A percentile compares a stretch with the other conserved stretches of the same genome.
These are phyloP conservation scores for Neomonachus schauinslandi DNA, from an alignment of 2,113 vertebrate species.

Conservation along the genomic window DNA sequence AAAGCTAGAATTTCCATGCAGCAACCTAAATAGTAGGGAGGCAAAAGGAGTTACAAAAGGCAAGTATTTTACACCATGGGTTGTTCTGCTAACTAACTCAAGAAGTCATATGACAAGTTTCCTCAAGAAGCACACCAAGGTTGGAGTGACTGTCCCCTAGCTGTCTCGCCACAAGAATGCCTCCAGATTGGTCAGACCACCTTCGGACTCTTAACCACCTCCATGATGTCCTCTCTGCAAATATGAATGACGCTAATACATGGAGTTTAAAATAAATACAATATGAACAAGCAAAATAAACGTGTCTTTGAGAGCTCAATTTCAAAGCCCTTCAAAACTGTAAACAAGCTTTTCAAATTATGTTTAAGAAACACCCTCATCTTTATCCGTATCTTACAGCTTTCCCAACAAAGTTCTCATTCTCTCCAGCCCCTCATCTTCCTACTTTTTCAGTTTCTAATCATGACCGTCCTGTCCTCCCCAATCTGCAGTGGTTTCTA, in stretches of 20 bases:
- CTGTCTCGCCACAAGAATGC: not conserved
- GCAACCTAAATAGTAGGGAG: not conserved
- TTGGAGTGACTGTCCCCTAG: constrained; percentile 32
- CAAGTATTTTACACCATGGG: not conserved
- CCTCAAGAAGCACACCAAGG: constrained; percentile 49
- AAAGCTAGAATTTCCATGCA: not conserved
- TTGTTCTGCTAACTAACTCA: not conserved
- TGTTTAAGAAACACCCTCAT: not conserved
- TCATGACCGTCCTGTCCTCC: not conserved
- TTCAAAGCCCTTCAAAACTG: constrained; percentile 29
- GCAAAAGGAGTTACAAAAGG: not conserved
- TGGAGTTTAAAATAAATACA: constrained; percentile 63
- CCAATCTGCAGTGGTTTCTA: not conserved
- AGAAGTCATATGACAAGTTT: not conserved
- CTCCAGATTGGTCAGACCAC: constrained; percentile 30
- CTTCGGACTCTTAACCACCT: not conserved
- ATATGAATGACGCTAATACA: constrained; percentile 49
- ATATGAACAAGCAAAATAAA: constrained; percentile 20
- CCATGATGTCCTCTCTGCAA: not conserved
- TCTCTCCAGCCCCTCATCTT: not conserved
- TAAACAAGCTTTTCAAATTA: not conserved
- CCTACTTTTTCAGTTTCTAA: not conserved
- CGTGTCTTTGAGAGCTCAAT: not conserved
- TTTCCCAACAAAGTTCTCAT: not conserved
- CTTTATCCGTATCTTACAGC: not conserved